These are phyloP conservation scores for Aegotheles bennettii DNA, from an alignment of 2,113 vertebrate genomes.

Conservation along the genomic window DNA sequence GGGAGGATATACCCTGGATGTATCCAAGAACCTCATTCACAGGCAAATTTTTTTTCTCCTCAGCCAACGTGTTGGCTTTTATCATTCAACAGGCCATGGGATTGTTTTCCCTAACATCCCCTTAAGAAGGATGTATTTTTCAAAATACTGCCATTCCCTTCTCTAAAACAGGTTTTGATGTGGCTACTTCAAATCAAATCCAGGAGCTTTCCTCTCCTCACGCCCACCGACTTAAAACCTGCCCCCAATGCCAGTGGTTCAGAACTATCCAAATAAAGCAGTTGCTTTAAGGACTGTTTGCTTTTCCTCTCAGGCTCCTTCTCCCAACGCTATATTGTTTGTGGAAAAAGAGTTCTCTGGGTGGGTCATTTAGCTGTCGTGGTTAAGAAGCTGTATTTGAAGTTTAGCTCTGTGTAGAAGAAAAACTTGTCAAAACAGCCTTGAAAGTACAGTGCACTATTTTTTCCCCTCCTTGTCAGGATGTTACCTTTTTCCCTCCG, in stretches of 20 bases:
- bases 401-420: conserved; percentile 33
- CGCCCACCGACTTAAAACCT: conserved; percentile 40
- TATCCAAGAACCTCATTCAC: neutral
- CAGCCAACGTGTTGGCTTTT: neutral
- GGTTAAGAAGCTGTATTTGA: conserved; percentile 61
- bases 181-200: conserved; percentile 71
- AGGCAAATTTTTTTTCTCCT: neutral
- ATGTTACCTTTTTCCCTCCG: conserved; percentile 14
- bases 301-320: conserved; percentile 56
- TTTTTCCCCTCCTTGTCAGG: neutral
- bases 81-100: conserved; percentile 32
- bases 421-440: conserved; percentile 54
- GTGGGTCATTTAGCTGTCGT: conserved; percentile 42
- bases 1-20: neutral
- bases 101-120: conserved; percentile 56
- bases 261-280: conserved; percentile 71
- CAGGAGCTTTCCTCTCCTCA: conserved; percentile 55
- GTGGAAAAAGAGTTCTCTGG: conserved; percentile 59
- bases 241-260: conserved; percentile 51
- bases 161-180: conserved; percentile 61
- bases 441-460: conserved; percentile 4
- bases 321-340: conserved; percentile 51
- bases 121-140: conserved; percentile 59
- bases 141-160: conserved; percentile 56
- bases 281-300: conserved; percentile 66